These are phyloP conservation scores for Catocala fraxini DNA, from an alignment of 2,888 invertebrate species.

Conservation along the genomic window DNA sequence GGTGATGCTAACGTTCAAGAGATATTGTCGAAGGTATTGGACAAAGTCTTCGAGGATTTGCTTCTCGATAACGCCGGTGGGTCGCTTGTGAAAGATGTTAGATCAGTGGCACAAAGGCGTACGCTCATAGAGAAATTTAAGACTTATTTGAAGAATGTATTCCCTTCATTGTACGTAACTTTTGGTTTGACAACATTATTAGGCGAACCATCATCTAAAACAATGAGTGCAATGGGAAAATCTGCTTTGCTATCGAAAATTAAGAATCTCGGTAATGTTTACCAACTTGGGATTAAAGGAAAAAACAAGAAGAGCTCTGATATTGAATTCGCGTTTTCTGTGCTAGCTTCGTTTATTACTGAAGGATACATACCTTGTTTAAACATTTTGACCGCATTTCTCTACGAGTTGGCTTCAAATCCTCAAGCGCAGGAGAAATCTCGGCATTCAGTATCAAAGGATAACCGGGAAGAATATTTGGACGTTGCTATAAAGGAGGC, in stretches of 20 bases:
- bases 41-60: conserved; percentile 78
- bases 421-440: conserved; percentile 67
- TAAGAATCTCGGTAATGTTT: conserved; percentile 61
- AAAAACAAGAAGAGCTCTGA: conserved; percentile 62
- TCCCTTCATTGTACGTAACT: conserved; percentile 75
- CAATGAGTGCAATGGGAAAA: conserved; percentile 57
- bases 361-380: conserved; percentile 79
- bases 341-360: conserved; percentile 70
- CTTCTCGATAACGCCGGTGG: conserved; percentile 69
- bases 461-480: conserved; percentile 66
- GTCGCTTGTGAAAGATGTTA: conserved; percentile 65
- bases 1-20: conserved; percentile 82
- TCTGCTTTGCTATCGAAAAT: conserved; percentile 68
- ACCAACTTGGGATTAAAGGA: conserved; percentile 63
- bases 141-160: conserved; percentile 78
- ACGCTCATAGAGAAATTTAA: conserved; percentile 68
- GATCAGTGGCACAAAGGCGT: conserved; percentile 64
- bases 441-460: conserved; percentile 58
- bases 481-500: conserved; percentile 75
- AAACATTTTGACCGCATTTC: conserved; percentile 68
- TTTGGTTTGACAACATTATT: conserved; percentile 68
- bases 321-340: conserved; percentile 68
- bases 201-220: conserved; percentile 61
- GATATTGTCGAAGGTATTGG: conserved; percentile 82
- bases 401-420: conserved; percentile 74